Evolutionary conservation across 1,140 invertebrate species (phyloP), one percentile per base, ranked within the genome.

Genomic region (Drosophila yakuba): DNA sequence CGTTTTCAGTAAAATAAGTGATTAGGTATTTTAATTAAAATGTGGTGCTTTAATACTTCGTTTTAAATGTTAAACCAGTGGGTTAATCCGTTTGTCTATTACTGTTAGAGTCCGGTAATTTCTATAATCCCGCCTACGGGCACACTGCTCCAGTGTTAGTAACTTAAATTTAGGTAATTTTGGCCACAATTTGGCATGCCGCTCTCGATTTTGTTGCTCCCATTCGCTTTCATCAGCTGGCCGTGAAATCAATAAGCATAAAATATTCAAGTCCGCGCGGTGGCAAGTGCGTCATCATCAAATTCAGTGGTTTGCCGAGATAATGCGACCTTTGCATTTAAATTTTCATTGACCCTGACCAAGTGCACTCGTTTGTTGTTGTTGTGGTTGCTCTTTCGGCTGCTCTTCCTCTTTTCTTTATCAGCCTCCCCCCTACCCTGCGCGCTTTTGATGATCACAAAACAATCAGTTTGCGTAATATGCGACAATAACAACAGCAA

Each of bases 401-500:
- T 25, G n/a, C 32, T 44, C 50, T 67, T 67, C 39, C n/a, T 28
- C 43, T 41, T 62, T 15, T 7, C 20, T 60, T 15, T 60, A 43
- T 32, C 55, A 17, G 15, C 35, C 17, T 35, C 23, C 48, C 12
- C 17, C 51, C n/a, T n/a, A 20, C 39, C 23, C 20, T 15, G 2
- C 36, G 10, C 17, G 11, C 5, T 5, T 25, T 20, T 17, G 45
- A 41, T 50, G 68, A 72, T 72, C 36, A 41, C 32, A 58, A 68
- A 58, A 72, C 66, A 72, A 66, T 67, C 61, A 67, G 67, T 72
- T 72, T 72, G 68, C 68, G 68, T 72, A 72, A 72, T 71, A 71
- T 4, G 36, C n/a, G 10, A 10, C 44, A 38, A 47, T 48, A 71
- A 50, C 68, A 72, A 58, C 71, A 71, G 50, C 59, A 67, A 68